A percentile compares a stretch with the other conserved stretches of the same genome.
phyloP scores from a whole-genome alignment of 2,888 invertebrate genomes.

The Drosophila mercatorum region DNA sequence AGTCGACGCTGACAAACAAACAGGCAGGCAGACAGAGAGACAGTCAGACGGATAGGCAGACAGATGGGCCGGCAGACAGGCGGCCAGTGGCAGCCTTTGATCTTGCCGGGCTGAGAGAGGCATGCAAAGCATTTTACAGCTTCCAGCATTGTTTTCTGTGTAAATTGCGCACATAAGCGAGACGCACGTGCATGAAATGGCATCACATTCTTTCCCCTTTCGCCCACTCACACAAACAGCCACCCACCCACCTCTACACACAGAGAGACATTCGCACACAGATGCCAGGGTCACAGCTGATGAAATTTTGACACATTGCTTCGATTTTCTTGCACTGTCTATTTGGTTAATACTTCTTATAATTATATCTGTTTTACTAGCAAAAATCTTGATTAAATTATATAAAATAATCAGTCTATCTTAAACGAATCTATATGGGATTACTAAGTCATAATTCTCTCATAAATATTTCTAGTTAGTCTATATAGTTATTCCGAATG shows the following conservation, averaged over 20 bases:
- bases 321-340: conserved; percentile 1
- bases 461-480: background rate
- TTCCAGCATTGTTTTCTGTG: conserved; percentile 27
- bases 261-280: background rate
- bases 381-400: background rate
- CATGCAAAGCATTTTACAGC: conserved; percentile 65
- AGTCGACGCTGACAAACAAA: conserved; percentile 35
- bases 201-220: conserved; percentile 35
- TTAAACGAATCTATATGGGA: too few relatives aligned
- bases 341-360: background rate
- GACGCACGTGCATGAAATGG: conserved; percentile 67
- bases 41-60: background rate
- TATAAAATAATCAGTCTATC: background rate
- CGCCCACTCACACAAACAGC: conserved; percentile 11
- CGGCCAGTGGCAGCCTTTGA: conserved; percentile 51
- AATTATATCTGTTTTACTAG: background rate
- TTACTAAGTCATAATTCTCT: background rate
- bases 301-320: conserved; percentile 32
- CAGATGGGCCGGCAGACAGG: conserved; percentile 4
- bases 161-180: conserved; percentile 47
- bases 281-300: conserved; percentile 17
- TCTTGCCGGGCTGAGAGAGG: conserved; percentile 47
- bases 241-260: background rate
- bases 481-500: background rate
- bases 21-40: conserved; percentile 6